A percentile compares a stretch with the other conserved stretches of the same genome.
Evolutionary conservation across 2,888 invertebrate genomes (phyloP).

Genomic region (Eilema sororculum): DNA sequence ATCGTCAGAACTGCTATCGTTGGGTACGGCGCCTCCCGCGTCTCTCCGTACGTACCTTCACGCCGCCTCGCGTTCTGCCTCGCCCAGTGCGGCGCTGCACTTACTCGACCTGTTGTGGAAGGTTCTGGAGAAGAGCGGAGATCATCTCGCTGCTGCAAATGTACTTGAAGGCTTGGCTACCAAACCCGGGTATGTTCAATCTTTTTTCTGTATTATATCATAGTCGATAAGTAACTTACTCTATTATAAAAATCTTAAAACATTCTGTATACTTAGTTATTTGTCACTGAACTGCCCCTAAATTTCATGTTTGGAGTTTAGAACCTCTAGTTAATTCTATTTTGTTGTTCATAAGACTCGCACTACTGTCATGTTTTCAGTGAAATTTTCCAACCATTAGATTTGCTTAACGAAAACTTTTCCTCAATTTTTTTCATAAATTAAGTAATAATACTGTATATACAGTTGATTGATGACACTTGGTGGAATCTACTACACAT

Average conservation of each 20-base stretch:
- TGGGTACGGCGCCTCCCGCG: conserved; percentile 89
- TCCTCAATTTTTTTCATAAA: no score
- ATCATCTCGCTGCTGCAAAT: conserved; percentile 96
- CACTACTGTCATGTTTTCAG: no score
- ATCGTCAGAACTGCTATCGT: conserved; percentile 86
- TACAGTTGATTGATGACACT: no score
- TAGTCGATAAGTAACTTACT: not conserved
- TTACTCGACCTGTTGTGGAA: conserved; percentile 97
- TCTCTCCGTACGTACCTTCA: conserved; percentile 93
- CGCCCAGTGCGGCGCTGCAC: conserved; percentile 87
- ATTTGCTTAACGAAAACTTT: no score
- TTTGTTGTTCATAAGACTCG: no score
- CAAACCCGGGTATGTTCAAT: conserved; percentile 86
- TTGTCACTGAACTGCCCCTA: not conserved
- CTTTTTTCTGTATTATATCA: not conserved
- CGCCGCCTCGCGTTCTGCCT: conserved; percentile 84
- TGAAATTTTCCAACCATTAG: no score
- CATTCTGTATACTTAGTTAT: no score
- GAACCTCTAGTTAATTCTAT: no score
- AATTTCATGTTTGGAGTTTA: not conserved
- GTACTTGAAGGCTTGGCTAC: conserved; percentile 96
- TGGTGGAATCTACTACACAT: no score
- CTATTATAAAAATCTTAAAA: no score
- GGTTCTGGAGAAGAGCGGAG: conserved; percentile 96
- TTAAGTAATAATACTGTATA: no score